Evolutionary conservation across 2,888 invertebrate species (phyloP).

Genomic region (Crematogaster levior): DNA sequence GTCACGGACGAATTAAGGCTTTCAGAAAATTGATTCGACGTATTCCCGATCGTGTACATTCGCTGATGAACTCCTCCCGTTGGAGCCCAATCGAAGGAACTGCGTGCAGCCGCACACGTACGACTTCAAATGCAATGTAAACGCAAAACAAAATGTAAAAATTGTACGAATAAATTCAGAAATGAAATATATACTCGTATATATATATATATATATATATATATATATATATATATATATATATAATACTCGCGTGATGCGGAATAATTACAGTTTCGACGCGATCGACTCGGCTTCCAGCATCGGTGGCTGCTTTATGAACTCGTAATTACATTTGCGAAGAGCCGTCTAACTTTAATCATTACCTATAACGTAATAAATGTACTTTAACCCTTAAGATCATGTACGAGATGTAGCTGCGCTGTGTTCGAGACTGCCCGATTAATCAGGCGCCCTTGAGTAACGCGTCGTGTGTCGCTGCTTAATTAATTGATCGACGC

Average conservation of each 20-base stretch:
- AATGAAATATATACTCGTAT: neutral
- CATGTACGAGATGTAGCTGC: constrained; percentile 81
- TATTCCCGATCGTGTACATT: constrained; percentile 31
- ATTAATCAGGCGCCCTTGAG: constrained; percentile 69
- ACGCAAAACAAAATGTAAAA: neutral
- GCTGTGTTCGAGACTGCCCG: constrained; percentile 77
- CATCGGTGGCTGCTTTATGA: neutral
- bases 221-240: no score
- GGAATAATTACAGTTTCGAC: constrained; percentile 1
- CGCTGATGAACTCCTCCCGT: constrained; percentile 1
- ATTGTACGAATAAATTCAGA: neutral
- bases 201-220: no score
- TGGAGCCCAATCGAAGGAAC: neutral
- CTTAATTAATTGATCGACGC: constrained; percentile 69
- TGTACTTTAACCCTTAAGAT: constrained; percentile 76
- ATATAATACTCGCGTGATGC: neutral
- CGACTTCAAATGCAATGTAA: neutral
- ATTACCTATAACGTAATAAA: constrained; percentile 61
- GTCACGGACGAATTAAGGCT: constrained; percentile 25
- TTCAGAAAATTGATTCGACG: constrained; percentile 32
- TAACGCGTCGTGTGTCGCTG: constrained; percentile 59
- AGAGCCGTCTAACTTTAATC: constrained; percentile 61
- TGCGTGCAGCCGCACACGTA: neutral
- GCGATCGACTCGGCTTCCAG: constrained; percentile 5
- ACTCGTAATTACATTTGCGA: neutral